Evolutionary conservation across 2,888 invertebrate species (phyloP).

Genomic region (Caenorhabditis plicata): DNA sequence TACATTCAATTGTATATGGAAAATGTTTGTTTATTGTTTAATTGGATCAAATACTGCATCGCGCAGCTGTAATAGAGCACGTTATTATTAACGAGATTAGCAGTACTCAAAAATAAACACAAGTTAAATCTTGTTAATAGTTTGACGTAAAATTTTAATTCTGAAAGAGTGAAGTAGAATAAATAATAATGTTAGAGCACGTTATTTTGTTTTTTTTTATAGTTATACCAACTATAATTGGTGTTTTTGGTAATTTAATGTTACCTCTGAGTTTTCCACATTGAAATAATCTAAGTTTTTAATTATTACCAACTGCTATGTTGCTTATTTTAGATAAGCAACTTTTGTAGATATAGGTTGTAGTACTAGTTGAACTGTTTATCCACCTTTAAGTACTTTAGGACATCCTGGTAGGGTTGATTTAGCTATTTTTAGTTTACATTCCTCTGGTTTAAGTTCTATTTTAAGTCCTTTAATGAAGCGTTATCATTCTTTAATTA

Average conservation of each 20-base stretch:
- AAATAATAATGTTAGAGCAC: too few species aligned
- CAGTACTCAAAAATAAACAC: too few species aligned
- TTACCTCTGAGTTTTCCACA: conserved; percentile 79
- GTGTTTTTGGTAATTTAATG: conserved; percentile 82
- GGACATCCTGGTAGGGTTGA: conserved; percentile 76
- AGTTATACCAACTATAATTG: conserved; percentile 70
- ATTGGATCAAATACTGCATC: too few species aligned
- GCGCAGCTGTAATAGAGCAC: too few species aligned
- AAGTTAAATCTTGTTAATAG: too few species aligned
- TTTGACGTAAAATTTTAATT: too few species aligned
- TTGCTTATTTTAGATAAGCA: conserved; percentile 73
- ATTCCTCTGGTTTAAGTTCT: conserved; percentile 73
- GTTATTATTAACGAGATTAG: too few species aligned
- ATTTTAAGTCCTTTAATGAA: too few species aligned
- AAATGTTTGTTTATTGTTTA: too few species aligned
- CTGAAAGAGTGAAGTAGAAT: too few species aligned
- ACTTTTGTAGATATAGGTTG: conserved; percentile 75
- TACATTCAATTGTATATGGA: too few species aligned
- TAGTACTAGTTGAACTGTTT: conserved; percentile 80
- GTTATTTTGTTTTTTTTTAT: conserved; percentile 83
- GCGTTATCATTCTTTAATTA: too few species aligned
- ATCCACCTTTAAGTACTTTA: conserved; percentile 75
- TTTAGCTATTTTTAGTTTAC: conserved; percentile 78
- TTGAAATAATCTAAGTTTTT: conserved; percentile 84
- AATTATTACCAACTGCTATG: conserved; percentile 76